Percentiles rank a stretch among this genome's conserved stretches.
Evolutionary conservation across 2,888 invertebrate species (phyloP).

Genomic region (Panopea generosa): DNA sequence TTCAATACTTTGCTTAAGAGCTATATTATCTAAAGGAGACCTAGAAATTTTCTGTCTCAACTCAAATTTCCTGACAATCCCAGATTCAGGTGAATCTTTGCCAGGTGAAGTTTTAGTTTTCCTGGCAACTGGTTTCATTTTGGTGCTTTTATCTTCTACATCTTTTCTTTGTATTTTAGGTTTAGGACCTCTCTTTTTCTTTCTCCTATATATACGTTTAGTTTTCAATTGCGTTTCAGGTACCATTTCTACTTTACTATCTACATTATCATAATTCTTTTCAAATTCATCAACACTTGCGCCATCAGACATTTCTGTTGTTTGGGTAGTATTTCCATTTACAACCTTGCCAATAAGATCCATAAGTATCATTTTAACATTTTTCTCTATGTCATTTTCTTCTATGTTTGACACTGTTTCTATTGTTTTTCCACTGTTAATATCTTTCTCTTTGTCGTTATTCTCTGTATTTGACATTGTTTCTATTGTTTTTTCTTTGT

Average conservation of each 20-base stretch:
- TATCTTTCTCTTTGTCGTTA: no score
- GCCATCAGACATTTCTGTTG: background rate
- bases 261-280: background rate
- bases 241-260: background rate
- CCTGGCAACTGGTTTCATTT: constrained; percentile 5
- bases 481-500: background rate
- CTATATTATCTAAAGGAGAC: constrained; percentile 79
- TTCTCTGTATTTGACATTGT: no score
- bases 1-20: constrained; percentile 75
- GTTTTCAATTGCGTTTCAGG: background rate
- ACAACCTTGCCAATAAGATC: no score
- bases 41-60: constrained; percentile 76
- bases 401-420: no score
- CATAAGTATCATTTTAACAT: no score
- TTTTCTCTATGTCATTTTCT: no score
- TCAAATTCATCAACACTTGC: background rate
- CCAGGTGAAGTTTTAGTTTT: constrained; percentile 5
- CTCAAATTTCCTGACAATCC: constrained; percentile 62
- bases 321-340: no score
- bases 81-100: constrained; percentile 24
- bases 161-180: background rate
- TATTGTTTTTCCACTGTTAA: no score
- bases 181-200: background rate
- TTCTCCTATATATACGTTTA: no score
- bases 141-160: background rate